Percentiles rank a stretch among this genome's conserved stretches.
Evolutionary conservation across 2,113 vertebrate species (phyloP).

Genomic region (Cichladusa arquata): DNA sequence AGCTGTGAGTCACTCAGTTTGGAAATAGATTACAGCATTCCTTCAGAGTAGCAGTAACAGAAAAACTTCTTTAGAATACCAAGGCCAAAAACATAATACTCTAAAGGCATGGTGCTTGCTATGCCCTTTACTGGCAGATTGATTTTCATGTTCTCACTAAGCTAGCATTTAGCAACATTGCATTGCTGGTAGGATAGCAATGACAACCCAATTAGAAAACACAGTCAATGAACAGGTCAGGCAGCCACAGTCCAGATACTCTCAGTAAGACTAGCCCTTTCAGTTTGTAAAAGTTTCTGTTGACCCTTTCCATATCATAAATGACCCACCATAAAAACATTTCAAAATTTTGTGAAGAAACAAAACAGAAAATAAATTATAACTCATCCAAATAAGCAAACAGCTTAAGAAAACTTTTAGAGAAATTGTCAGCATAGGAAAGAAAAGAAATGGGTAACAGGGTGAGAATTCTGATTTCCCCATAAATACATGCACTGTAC

Average conservation of each 20-base stretch:
- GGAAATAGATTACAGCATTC: constrained; percentile 15
- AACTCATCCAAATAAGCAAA: constrained; percentile 59
- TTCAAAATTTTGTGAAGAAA: constrained; percentile 23
- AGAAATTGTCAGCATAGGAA: background rate
- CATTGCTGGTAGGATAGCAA: constrained; percentile 35
- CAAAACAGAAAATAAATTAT: constrained; percentile 36
- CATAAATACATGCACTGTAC: background rate
- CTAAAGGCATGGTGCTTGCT: constrained; percentile 50
- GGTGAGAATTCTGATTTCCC: background rate
- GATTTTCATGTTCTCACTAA: constrained; percentile 76
- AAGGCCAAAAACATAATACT: constrained; percentile 54
- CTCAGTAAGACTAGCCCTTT: constrained; percentile 16
- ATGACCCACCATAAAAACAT: constrained; percentile 44
- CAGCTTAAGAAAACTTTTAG: constrained; percentile 22
- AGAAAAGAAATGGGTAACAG: background rate
- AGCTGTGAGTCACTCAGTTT: constrained; percentile 20
- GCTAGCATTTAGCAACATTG: constrained; percentile 59
- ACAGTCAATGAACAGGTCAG: constrained; percentile 73
- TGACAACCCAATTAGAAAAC: constrained; percentile 75
- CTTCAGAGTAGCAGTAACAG: constrained; percentile 6
- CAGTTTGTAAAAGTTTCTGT: constrained; percentile 55
- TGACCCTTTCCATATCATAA: constrained; percentile 65
- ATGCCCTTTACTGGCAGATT: constrained; percentile 72
- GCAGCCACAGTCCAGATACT: constrained; percentile 13
- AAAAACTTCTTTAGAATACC: constrained; percentile 47